A percentile compares a stretch with the other conserved stretches of the same genome.
Evolutionary conservation across 2,797 vertebrate species (phyloP).

Genomic region (Eulemur rubriventer): DNA sequence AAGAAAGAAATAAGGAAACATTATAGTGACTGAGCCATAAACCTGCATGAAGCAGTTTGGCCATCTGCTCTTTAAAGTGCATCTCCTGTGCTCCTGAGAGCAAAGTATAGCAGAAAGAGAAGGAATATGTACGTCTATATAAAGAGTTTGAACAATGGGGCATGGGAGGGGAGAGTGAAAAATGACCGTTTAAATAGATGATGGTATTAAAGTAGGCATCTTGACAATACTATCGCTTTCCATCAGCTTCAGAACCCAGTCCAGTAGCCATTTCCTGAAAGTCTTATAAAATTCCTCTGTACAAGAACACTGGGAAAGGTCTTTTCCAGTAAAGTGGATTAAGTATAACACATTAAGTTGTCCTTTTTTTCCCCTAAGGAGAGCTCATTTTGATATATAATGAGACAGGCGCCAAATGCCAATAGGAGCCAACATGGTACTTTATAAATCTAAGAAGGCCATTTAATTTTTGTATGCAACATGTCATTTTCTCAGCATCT

Average conservation of each 20-base stretch:
- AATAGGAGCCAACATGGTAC: background rate
- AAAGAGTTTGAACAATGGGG: background rate
- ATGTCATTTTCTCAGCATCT: background rate
- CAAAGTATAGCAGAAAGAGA: background rate
- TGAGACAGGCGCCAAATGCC: background rate
- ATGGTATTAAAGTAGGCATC: background rate
- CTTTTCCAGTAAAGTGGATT: background rate
- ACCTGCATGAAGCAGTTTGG: background rate
- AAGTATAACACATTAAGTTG: background rate
- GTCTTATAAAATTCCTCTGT: background rate
- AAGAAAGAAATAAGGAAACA: background rate
- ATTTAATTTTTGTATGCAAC: background rate
- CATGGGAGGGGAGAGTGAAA: background rate
- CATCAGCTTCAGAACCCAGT: background rate
- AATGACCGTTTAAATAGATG: background rate
- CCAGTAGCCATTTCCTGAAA: background rate
- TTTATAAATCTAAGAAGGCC: background rate
- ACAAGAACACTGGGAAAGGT: background rate
- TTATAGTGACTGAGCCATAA: background rate
- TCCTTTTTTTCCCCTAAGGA: background rate
- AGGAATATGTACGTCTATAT: background rate
- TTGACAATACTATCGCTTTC: background rate
- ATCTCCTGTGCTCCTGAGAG: background rate
- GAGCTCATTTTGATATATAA: background rate
- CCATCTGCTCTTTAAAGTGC: conserved; percentile 15